A percentile compares a stretch with the other conserved stretches of the same genome.
These are phyloP conservation scores for Rhinoraja longicauda DNA, from an alignment of 2,797 vertebrate species.

Conservation along the genomic window DNA sequence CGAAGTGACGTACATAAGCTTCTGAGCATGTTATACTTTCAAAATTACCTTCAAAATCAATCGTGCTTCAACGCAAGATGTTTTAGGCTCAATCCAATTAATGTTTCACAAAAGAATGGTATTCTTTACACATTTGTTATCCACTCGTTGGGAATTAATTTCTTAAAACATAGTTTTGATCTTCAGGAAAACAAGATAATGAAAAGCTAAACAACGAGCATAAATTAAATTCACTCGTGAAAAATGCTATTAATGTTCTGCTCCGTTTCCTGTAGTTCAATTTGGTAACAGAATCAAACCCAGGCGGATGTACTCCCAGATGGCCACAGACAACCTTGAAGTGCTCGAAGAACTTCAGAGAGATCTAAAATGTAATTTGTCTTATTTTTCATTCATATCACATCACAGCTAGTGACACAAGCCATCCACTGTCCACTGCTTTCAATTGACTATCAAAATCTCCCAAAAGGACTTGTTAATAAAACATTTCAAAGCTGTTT, in stretches of 20 bases:
- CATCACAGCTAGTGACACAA: background rate
- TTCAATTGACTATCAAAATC: background rate
- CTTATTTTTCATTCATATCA: background rate
- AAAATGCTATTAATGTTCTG: background rate
- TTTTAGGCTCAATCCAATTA: background rate
- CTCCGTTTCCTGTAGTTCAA: conserved; percentile 20
- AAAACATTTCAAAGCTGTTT: background rate
- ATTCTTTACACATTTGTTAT: background rate
- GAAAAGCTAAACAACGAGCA: background rate
- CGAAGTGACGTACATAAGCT: background rate
- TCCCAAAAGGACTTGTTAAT: background rate
- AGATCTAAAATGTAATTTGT: conserved; percentile 11
- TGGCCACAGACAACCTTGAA: background rate
- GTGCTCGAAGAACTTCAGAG: conserved; percentile 8
- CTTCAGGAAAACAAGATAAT: background rate
- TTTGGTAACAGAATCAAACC: conserved; percentile 1
- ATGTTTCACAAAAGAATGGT: background rate
- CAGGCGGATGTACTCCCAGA: conserved; percentile 8
- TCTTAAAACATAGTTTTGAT: background rate
- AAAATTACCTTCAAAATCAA: conserved; percentile 4
- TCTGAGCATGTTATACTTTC: background rate
- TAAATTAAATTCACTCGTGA: background rate
- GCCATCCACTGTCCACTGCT: background rate
- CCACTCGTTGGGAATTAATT: background rate
- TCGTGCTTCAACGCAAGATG: background rate